Evolutionary conservation across 2,888 invertebrate genomes (phyloP), one percentile per base, ranked within the genome.

Genomic region (Acronicta alni): DNA sequence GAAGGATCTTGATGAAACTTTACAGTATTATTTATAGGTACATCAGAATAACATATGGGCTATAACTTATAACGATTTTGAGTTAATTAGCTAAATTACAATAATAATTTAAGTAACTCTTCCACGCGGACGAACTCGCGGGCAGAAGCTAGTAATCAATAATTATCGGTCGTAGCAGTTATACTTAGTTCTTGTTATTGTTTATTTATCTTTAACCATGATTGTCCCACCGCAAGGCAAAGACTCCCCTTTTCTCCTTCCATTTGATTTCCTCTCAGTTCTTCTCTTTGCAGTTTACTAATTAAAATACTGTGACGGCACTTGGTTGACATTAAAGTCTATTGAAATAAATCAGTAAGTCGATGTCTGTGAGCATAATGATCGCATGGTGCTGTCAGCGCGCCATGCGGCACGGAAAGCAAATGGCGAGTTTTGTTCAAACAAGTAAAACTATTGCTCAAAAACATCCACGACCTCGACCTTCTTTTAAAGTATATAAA

Each of bases 351-450:
- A 85, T 89, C 90, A 87, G 84, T 84, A 87, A 89, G 87, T 89
- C 87, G 88, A 85, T 84, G 83, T 88, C 86, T 83, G 80, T 78
- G 65, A 76, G 74, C 66, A 78, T 82, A 83, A 91, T 90, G 89
- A 88, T 88, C 84, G 82, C 81, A 82, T 81, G 75, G 82, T 79
- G 82, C 90, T 92, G 92, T 92, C 93, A 93, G 85, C 92, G 84
- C 87, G 80, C 89, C 91, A 90, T 88, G 88, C 88, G 89, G 87
- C 80, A 77, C 79, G 80, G 79, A 77, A 79, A 87, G 85, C 93
- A 93, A 90, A 93, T 93, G 92, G 89, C 89, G 86, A 88, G 77
- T 87, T 88, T 78, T 82, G 67, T 84, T 75, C 71, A 64, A 75
- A 73, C 69, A 77, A 84, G 69, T 74, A 68, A 60, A 77, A 72